Conservation (phyloP, 1,140 invertebrate genomes). For the Lepidurus arcticus region DNA sequence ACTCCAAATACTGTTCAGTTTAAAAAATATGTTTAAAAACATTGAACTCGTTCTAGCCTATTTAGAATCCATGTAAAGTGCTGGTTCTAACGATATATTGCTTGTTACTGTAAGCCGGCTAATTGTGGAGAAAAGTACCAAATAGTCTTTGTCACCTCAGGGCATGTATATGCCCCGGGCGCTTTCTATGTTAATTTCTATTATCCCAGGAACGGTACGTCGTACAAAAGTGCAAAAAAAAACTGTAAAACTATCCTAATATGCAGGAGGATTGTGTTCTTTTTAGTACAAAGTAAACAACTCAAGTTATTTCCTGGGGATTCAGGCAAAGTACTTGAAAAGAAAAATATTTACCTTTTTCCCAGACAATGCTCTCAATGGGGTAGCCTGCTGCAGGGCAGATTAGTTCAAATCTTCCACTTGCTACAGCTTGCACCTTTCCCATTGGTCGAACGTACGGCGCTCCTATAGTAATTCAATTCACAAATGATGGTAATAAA, state of each 20-base stretch:
- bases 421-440: slow-evolving; percentile 82
- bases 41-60: background rate
- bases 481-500: slow-evolving; percentile 1
- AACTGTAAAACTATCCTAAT: background rate
- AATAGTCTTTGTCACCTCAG: background rate
- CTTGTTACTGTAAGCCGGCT: background rate
- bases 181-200: background rate
- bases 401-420: slow-evolving; percentile 74
- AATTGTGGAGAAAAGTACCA: background rate
- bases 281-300: slow-evolving; percentile 22
- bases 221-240: background rate
- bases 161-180: background rate
- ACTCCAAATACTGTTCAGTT: no score
- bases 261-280: background rate
- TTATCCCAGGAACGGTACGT: background rate
- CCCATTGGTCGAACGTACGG: slow-evolving; percentile 85
- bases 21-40: no score
- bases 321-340: background rate
- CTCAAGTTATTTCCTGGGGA: background rate
- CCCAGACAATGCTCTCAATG: slow-evolving; percentile 79
- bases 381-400: slow-evolving; percentile 92
- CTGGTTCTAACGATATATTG: background rate
- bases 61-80: background rate
- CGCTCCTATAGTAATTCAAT: slow-evolving; percentile 53
- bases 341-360: slow-evolving; percentile 61